A percentile compares a stretch with the other conserved stretches of the same genome.
These are phyloP conservation scores for Hippocampus guttulatus DNA, from an alignment of 2,113 vertebrate genomes.

Conservation along the genomic window DNA sequence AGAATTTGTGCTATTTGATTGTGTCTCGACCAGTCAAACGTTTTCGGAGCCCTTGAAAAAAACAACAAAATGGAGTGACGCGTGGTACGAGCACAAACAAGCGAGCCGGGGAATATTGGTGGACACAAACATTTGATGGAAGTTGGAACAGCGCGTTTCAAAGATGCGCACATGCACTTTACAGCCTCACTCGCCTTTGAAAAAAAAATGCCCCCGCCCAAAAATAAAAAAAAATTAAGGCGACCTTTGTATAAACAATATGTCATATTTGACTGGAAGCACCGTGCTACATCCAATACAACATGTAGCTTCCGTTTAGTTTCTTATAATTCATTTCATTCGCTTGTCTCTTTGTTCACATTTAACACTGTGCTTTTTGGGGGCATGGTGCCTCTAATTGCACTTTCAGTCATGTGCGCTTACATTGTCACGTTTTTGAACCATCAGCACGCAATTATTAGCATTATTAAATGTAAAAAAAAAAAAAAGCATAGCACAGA, in stretches of 20 bases:
- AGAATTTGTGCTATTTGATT: constrained; percentile 59
- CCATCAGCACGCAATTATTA: neutral
- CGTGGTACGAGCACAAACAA: constrained; percentile 23
- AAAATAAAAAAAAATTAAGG: neutral
- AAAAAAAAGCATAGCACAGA: neutral
- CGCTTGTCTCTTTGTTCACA: neutral
- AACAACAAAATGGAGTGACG: constrained; percentile 18
- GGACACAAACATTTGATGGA: neutral
- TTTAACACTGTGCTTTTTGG: constrained; percentile 27
- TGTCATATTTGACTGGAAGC: constrained; percentile 48
- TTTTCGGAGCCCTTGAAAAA: constrained; percentile 39
- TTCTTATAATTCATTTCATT: neutral
- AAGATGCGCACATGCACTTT: constrained; percentile 53
- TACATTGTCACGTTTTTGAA: neutral
- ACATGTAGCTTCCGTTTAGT: constrained; percentile 16
- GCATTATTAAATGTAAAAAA: neutral
- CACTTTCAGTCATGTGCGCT: constrained; percentile 41
- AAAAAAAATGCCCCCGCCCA: neutral
- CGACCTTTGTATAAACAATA: constrained; percentile 1
- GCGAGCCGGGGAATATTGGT: neutral
- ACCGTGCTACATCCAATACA: constrained; percentile 28
- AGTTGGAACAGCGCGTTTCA: constrained; percentile 15
- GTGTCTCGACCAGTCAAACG: constrained; percentile 56
- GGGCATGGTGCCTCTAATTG: constrained; percentile 45
- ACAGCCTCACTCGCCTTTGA: constrained; percentile 14